A percentile compares a stretch with the other conserved stretches of the same genome.
Evolutionary conservation across 1,140 invertebrate species (phyloP).

Genomic region (Lepidurus apus): DNA sequence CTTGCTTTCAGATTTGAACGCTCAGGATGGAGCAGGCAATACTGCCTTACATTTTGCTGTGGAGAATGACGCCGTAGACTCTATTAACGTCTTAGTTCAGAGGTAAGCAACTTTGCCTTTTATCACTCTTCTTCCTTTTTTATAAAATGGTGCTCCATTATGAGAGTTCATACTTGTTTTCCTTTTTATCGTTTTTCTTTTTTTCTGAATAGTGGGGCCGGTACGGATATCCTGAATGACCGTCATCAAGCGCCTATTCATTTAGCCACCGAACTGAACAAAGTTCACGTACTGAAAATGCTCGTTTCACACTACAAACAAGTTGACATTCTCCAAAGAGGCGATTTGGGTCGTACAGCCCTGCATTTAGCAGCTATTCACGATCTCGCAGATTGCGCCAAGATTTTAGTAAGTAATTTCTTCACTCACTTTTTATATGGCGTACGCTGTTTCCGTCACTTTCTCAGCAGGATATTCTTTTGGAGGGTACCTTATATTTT

Average conservation of each 20-base stretch:
- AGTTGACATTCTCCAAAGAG: slow-evolving; percentile 64
- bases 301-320: slow-evolving; percentile 60
- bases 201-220: slow-evolving; percentile 53
- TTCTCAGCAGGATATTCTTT: background rate
- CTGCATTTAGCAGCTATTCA: slow-evolving; percentile 75
- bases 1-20: slow-evolving; percentile 63
- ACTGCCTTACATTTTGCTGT: slow-evolving; percentile 77
- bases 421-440: background rate
- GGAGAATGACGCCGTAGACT: slow-evolving; percentile 61
- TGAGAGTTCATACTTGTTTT: slow-evolving; percentile 6
- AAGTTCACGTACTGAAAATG: slow-evolving; percentile 58
- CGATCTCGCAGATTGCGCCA: slow-evolving; percentile 70
- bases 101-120: slow-evolving; percentile 53
- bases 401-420: slow-evolving; percentile 60
- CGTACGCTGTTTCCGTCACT: background rate
- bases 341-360: slow-evolving; percentile 70
- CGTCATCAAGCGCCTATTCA: slow-evolving; percentile 71
- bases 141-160: background rate
- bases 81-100: slow-evolving; percentile 64
- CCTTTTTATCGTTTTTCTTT: background rate
- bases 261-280: slow-evolving; percentile 68
- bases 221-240: slow-evolving; percentile 64
- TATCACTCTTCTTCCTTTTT: background rate
- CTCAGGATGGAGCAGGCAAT: slow-evolving; percentile 65
- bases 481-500: background rate